Evolutionary conservation across 2,797 vertebrate species (phyloP).

Genomic region (Glyptemys insculpta): DNA sequence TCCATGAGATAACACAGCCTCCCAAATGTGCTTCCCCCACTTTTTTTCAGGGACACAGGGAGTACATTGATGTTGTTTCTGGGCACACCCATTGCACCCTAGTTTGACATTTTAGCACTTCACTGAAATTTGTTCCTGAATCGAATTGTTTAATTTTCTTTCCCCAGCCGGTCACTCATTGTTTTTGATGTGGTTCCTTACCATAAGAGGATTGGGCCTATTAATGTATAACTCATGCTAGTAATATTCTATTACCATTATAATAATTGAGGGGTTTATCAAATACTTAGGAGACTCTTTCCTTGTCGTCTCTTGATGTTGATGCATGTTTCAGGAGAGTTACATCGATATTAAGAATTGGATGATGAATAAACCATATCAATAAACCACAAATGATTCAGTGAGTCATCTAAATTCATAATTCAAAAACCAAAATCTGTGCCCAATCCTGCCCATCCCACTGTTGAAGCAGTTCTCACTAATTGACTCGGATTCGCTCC

Average conservation of each 20-base stretch:
- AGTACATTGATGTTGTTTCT: not conserved
- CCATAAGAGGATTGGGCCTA: not conserved
- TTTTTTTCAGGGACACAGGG: not conserved
- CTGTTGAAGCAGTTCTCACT: not conserved
- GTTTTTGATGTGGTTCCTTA: not conserved
- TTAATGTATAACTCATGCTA: not conserved
- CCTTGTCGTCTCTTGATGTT: not conserved
- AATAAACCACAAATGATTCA: not conserved
- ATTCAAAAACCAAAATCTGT: not conserved
- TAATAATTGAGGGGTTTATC: not conserved
- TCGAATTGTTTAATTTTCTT: not conserved
- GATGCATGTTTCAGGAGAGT: not conserved
- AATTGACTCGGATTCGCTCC: not conserved
- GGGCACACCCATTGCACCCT: not conserved
- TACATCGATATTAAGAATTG: not conserved
- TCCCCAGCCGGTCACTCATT: not conserved
- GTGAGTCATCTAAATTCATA: not conserved
- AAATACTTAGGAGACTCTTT: not conserved
- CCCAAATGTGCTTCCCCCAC: not conserved
- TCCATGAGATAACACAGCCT: not conserved
- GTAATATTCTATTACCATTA: not conserved
- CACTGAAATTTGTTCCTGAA: not conserved
- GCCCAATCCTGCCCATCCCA: not conserved
- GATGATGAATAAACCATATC: not conserved
- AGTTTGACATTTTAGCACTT: not conserved